Evolutionary conservation across 1,140 invertebrate genomes (phyloP), one percentile per base, ranked within the genome.

Genomic region (Drosophila hydei): DNA sequence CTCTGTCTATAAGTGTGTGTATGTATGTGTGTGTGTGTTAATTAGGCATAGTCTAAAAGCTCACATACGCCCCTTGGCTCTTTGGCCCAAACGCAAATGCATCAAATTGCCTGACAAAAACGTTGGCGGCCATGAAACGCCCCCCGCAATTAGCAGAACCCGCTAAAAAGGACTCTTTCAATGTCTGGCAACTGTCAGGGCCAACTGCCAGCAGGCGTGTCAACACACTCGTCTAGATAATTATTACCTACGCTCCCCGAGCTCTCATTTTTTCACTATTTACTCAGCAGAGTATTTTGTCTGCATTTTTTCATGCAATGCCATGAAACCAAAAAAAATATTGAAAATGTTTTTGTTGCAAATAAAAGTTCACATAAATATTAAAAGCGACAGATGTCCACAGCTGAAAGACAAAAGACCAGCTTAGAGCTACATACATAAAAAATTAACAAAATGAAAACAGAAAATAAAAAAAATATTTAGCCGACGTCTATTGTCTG

Each of bases 81-180:
- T 62, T 51, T 60, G 56, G 45, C 48, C 23, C 51, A 23, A 33
- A 61, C 56, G 60, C 73, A 80, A 85, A 85, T 85, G 77, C 73
- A 85, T 85, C 77, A 85, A 85, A 85, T 87, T 68, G 80, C 67
- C 65, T 75, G 80, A 67, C 74, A 85, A 83, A 84, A 84, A 71
- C 62, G 72, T 75, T 69, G 71, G 65, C 75, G 65, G 62, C 79
- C 78, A 65, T 74, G 68, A 83, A 85, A 87, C 72, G 72, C 75
- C 73, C 71, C 61, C 65, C 56, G 73, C 75, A 83, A 51, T 67
- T 51, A 51, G 36, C 33, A 61, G 40, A n/a, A 42, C 40, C 65
- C 50, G 27, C 36, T 51, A 25, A 43, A 40, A 43, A 19, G 45
- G 52, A 72, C 42, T 18, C 65, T 16, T 74, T 72, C 81, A 87